Evolutionary conservation across 2,888 invertebrate genomes (phyloP), one percentile per base, ranked within the genome.

Genomic region (Cistogaster globosa): DNA sequence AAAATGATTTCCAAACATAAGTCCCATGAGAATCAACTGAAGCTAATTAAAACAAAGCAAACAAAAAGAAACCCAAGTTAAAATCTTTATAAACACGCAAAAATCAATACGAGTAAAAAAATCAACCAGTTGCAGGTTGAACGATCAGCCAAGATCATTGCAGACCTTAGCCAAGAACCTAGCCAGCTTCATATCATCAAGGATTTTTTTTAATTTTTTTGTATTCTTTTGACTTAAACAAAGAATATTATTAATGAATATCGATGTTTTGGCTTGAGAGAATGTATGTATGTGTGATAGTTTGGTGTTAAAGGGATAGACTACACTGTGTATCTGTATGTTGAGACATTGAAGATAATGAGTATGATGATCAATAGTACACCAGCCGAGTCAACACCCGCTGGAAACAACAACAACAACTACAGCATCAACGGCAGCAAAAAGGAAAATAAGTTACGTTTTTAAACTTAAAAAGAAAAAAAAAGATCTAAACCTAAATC

Each of bases 11-110:
- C 57, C 77, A 63, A 63, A 79, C 79, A 75, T 84, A 77, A 84
- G 77, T 84, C 84, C 58, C 77, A 84, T 81, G 81, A 81, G 84
- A 81, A 63, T 68, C 45, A 65, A 62, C 77, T 45, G 48, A 82
- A 85, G 78, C 78, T 82, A 85, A 85, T 85, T 85, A 82, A 85
- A 82, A 81, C 58, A 67, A 51, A 32, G 51, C 9, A 62, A 84
- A 62, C 48, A 38, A 53, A 65, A 51, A 22, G n/a, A 45, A 18
- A 51, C 16, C 12, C 45, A 45, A 14, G 14, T 14, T 60, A 62
- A 14, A 38, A 53, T 12, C 22, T 20, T 8, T 58, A 48, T 45
- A 36, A 62, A 74, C 57, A 58, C 48, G 71, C 68, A 74, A 45
- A 71, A 86, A 83, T 67, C 78, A 83, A 80, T 86, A 67, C 18